Conservation (phyloP, 1,140 invertebrate species). For the Archivesica marissinica region DNA sequence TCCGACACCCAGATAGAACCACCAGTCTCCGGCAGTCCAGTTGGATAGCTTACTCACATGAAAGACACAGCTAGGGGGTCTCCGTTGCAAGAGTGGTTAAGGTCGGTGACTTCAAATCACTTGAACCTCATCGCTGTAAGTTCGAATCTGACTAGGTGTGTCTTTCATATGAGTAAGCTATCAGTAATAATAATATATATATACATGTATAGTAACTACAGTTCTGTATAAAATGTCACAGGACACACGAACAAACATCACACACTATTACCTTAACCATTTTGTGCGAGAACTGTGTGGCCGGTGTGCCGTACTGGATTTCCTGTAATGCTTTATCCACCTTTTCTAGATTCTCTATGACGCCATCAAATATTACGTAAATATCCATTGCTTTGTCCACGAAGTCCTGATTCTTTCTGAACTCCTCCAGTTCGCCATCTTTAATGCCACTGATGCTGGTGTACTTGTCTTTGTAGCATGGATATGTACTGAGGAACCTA, state of each 20-base stretch:
- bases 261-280: conserved; percentile 38
- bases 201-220: too few species aligned
- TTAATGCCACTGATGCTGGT: neutral
- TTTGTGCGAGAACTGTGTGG: conserved; percentile 11
- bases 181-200: too few species aligned
- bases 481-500: conserved; percentile 20
- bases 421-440: conserved; percentile 35
- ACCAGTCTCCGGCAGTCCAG: too few species aligned
- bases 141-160: too few species aligned
- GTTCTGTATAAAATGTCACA: neutral
- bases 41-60: too few species aligned
- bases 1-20: too few species aligned
- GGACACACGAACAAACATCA: neutral
- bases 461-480: conserved; percentile 7
- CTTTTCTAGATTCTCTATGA: conserved; percentile 44
- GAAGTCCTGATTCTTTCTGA: conserved; percentile 36
- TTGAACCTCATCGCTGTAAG: too few species aligned
- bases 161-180: too few species aligned
- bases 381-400: conserved; percentile 39
- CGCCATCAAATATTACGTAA: conserved; percentile 47
- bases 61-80: too few species aligned
- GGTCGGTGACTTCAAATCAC: too few species aligned
- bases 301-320: conserved; percentile 5
- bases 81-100: too few species aligned
- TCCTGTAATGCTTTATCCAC: conserved; percentile 48